Evolutionary conservation across 2,797 vertebrate genomes (phyloP).

Genomic region (Streptopelia turtur): DNA sequence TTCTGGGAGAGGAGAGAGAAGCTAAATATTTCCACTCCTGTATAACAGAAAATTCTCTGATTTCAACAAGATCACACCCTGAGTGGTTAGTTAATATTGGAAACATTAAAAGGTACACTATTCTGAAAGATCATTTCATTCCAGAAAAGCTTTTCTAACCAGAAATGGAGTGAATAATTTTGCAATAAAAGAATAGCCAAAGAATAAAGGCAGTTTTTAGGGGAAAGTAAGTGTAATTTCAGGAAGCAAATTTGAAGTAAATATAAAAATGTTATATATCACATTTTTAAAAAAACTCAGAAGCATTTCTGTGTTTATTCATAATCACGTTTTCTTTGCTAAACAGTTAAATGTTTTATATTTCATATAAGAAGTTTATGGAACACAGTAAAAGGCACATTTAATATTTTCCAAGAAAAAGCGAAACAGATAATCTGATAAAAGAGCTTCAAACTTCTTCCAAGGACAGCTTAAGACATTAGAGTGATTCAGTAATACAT

Average conservation of each 20-base stretch:
- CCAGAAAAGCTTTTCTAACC: constrained; percentile 29
- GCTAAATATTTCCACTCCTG: constrained; percentile 65
- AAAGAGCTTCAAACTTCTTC: constrained; percentile 8
- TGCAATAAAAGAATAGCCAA: not conserved
- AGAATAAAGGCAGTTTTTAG: constrained; percentile 8
- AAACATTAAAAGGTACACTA: constrained; percentile 36
- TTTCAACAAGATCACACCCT: constrained; percentile 63
- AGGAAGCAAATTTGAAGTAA: not conserved
- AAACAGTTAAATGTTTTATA: not conserved
- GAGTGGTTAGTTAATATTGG: constrained; percentile 45
- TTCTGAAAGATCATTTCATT: constrained; percentile 52
- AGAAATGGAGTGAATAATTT: not conserved
- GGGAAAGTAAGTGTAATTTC: not conserved
- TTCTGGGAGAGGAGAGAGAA: constrained; percentile 52
- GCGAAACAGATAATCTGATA: constrained; percentile 24
- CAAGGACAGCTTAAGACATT: not conserved
- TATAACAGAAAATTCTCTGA: constrained; percentile 53
- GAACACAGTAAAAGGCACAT: not conserved
- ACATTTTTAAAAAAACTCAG: not conserved
- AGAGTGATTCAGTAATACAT: not conserved
- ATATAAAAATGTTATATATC: not conserved
- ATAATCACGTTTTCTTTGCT: not conserved
- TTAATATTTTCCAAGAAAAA: constrained; percentile 39
- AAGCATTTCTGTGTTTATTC: not conserved
- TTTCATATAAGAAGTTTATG: not conserved